A percentile compares a stretch with the other conserved stretches of the same genome.
These are phyloP conservation scores for Paracanthobrama guichenoti DNA, from an alignment of 2,113 vertebrate species.

Conservation along the genomic window DNA sequence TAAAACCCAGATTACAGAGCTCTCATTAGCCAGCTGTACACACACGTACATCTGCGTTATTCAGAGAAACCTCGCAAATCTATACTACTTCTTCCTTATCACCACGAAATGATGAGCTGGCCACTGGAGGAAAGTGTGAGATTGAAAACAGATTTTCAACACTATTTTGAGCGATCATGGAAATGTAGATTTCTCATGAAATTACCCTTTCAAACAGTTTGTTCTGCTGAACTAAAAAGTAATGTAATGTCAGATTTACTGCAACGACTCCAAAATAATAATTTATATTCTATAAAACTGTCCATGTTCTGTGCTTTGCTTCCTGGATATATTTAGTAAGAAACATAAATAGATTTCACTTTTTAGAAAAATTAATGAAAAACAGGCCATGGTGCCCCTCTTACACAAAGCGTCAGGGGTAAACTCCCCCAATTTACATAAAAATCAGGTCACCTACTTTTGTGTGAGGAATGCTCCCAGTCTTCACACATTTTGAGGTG, in stretches of 20 bases:
- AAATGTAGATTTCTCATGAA: not conserved
- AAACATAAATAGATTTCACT: not conserved
- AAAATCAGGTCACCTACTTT: conserved; percentile 75
- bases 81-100: not conserved
- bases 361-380: conserved; percentile 41
- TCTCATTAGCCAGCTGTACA: no score
- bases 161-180: not conserved
- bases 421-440: conserved; percentile 62
- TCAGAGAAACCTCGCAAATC: no score
- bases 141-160: not conserved
- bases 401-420: conserved; percentile 62
- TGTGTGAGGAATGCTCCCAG: conserved; percentile 47
- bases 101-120: not conserved
- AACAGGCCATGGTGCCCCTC: conserved; percentile 50
- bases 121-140: not conserved
- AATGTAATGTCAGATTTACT: not conserved
- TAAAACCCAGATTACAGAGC: no score
- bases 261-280: not conserved
- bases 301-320: conserved; percentile 4
- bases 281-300: not conserved
- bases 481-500: conserved; percentile 24
- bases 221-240: not conserved
- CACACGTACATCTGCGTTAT: no score
- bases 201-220: not conserved
- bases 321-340: not conserved